These are phyloP conservation scores for Leptinotarsa lineolata DNA, from an alignment of 1,140 invertebrate species.

Conservation along the genomic window DNA sequence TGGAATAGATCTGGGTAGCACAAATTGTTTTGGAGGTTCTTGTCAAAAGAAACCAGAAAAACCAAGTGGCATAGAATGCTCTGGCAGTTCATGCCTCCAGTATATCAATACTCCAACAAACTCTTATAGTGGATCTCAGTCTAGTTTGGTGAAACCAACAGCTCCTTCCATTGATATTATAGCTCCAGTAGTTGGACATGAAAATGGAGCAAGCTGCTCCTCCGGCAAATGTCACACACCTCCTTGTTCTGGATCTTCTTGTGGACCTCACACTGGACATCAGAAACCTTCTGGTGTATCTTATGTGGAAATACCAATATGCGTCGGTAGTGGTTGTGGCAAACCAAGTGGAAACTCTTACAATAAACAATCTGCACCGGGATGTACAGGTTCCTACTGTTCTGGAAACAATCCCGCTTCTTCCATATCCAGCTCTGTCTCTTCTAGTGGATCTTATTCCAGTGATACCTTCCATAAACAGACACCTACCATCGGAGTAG, in stretches of 20 bases:
- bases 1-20: not conserved
- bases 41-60: not conserved
- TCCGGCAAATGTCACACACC: no score
- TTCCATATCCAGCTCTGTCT: no score
- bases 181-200: no score
- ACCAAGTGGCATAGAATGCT: not conserved
- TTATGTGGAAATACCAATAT: not conserved
- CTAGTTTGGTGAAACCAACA: no score
- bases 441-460: not conserved
- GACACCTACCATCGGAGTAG: no score
- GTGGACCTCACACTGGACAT: not conserved
- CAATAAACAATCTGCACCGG: not conserved
- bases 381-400: not conserved
- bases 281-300: not conserved
- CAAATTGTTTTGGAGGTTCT: not conserved
- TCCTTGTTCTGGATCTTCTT: not conserved
- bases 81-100: not conserved
- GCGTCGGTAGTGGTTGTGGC: not conserved
- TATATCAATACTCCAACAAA: no score
- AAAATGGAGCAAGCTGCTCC: no score
- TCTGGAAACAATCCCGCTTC: not conserved
- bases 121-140: no score
- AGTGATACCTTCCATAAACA: not conserved
- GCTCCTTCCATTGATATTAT: no score
- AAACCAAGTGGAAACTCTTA: not conserved